Percentiles rank a stretch among this genome's conserved stretches.
Conservation (phyloP, 2,888 invertebrate genomes). For the Microplitis deprimator region DNA sequence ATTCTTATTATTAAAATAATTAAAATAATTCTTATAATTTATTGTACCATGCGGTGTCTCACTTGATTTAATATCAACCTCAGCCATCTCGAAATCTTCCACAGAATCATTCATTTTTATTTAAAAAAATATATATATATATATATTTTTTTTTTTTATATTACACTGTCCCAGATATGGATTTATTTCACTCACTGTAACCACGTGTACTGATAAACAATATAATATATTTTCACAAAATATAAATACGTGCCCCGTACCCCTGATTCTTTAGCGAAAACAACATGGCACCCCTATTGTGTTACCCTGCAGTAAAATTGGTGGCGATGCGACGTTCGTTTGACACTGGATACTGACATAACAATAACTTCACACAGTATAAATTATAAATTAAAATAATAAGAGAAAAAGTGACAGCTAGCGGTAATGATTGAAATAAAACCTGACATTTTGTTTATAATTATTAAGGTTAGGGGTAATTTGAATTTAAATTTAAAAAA, state of each 20-base stretch:
- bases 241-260: conserved; percentile 45
- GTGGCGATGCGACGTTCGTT: conserved; percentile 20
- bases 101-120: conserved; percentile 34
- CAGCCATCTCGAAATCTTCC: conserved; percentile 43
- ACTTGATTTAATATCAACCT: conserved; percentile 45
- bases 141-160: not conserved
- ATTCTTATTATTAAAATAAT: not conserved
- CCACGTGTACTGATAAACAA: not conserved
- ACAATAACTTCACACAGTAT: conserved; percentile 40
- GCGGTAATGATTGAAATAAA: not conserved
- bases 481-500: too few species aligned
- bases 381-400: not conserved
- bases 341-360: conserved; percentile 24
- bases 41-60: conserved; percentile 53
- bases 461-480: too few species aligned
- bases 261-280: conserved; percentile 30
- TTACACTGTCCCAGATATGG: not conserved
- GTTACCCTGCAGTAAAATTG: too few species aligned
- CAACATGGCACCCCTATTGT: conserved; percentile 46
- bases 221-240: not conserved
- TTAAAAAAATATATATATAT: not conserved
- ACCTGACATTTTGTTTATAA: too few species aligned
- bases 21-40: conserved; percentile 38
- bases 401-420: not conserved
- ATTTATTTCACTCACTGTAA: not conserved